Percentiles rank a stretch among this genome's conserved stretches.
phyloP scores from a whole-genome alignment of 1,140 invertebrate species.

The Drosophila dunni region DNA sequence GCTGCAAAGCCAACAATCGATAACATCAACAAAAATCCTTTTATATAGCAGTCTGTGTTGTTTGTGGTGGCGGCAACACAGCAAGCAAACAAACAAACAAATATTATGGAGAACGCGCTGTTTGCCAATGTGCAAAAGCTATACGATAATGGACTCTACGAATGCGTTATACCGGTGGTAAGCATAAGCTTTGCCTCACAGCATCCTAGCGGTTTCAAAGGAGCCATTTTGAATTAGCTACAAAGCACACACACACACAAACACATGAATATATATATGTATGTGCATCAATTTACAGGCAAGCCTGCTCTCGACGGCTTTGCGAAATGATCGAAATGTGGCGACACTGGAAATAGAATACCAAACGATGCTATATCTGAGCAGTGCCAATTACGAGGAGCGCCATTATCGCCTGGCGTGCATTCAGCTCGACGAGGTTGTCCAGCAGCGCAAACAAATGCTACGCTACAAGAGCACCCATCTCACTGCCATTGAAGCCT shows the following conservation, averaged over 20 bases:
- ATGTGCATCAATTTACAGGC: conserved; percentile 49
- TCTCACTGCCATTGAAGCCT: conserved; percentile 63
- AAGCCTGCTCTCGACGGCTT: conserved; percentile 60
- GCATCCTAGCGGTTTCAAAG: neutral
- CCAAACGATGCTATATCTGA: conserved; percentile 65
- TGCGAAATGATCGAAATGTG: conserved; percentile 71
- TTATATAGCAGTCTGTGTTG: conserved; percentile 7
- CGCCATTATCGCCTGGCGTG: conserved; percentile 54
- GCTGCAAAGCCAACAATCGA: neutral
- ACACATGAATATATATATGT: neutral
- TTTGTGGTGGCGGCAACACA: conserved; percentile 41
- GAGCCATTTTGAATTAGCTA: neutral
- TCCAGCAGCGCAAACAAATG: conserved; percentile 64
- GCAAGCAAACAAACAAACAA: conserved; percentile 1
- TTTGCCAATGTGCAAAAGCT: conserved; percentile 75
- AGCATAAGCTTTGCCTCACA: conserved; percentile 4
- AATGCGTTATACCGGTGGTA: conserved; percentile 72
- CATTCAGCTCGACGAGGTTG: conserved; percentile 50
- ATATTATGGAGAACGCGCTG: conserved; percentile 69
- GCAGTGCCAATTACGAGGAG: conserved; percentile 63
- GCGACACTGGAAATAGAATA: conserved; percentile 76
- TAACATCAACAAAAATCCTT: conserved; percentile 22
- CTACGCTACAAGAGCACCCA: conserved; percentile 58
- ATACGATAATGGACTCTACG: conserved; percentile 75
- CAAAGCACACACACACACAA: neutral